Conservation (phyloP, 2,888 invertebrate genomes). For the Netelia melanura region DNA sequence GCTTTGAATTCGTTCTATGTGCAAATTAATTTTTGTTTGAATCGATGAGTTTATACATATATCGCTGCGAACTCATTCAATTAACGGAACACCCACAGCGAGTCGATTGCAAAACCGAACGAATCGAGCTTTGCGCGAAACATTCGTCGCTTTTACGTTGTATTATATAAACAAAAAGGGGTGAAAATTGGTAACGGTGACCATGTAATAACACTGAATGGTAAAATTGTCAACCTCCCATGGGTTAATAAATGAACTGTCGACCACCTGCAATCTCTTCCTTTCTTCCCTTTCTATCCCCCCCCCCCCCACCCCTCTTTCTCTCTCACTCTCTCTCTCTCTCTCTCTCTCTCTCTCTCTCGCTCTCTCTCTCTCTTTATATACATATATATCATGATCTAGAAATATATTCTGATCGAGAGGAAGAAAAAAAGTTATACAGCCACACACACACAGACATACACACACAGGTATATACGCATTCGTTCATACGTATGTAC, state of each 20-base stretch:
- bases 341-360: no score
- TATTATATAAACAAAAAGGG: slow-evolving; percentile 8
- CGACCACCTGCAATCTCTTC: neutral
- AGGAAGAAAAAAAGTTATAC: neutral
- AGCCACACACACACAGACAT: neutral
- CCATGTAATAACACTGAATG: slow-evolving; percentile 21
- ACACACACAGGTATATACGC: neutral
- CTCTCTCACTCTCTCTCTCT: no score
- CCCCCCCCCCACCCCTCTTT: no score
- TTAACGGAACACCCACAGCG: no score
- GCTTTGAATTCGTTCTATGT: no score
- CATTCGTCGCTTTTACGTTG: neutral
- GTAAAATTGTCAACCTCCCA: slow-evolving; percentile 61
- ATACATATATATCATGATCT: no score
- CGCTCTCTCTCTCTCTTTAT: no score
- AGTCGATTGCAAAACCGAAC: neutral
- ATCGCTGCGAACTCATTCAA: no score
- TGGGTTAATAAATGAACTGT: slow-evolving; percentile 61
- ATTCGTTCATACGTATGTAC: neutral
- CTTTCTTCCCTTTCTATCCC: no score
- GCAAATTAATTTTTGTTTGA: no score
- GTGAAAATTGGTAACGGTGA: slow-evolving; percentile 2
- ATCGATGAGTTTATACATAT: no score
- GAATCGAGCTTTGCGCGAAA: neutral
- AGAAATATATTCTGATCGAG: slow-evolving; percentile 15